phyloP scores from a whole-genome alignment of 2,113 vertebrate genomes.

The Okapia johnstoni region DNA sequence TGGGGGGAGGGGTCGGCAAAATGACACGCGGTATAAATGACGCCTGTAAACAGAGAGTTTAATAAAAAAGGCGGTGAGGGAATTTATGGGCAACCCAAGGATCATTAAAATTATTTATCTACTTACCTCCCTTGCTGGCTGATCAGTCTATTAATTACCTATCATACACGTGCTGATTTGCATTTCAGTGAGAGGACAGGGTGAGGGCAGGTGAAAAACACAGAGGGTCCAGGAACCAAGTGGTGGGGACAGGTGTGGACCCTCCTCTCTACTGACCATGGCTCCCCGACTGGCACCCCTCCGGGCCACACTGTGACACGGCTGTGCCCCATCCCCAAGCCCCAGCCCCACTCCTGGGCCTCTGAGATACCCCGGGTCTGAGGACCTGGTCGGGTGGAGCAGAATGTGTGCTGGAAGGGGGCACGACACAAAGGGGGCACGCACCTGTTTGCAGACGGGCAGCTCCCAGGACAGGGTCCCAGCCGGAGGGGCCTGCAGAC shows the following conservation, averaged over 20 bases:
- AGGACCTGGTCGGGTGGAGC: not conserved
- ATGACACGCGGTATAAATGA: constrained; percentile 76
- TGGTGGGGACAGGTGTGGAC: fast-evolving
- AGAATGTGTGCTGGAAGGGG: fast-evolving
- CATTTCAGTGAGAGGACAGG: constrained; percentile 55
- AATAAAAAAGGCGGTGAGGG: constrained; percentile 79
- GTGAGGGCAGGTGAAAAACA: not conserved
- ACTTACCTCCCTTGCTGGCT: constrained; percentile 79
- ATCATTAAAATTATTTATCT: constrained; percentile 86
- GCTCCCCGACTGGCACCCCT: fast-evolving
- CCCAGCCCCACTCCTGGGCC: not conserved
- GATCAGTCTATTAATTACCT: constrained; percentile 84
- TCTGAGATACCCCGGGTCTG: not conserved
- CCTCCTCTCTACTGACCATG: not conserved
- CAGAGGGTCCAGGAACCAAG: fast-evolving
- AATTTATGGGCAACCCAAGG: constrained; percentile 81
- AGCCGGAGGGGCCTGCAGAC: not conserved
- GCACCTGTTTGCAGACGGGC: constrained; percentile 23
- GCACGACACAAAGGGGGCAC: fast-evolving
- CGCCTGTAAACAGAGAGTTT: constrained; percentile 81
- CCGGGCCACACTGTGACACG: fast-evolving
- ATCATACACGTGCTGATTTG: constrained; percentile 74
- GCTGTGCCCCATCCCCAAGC: fast-evolving
- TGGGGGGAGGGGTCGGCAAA: constrained; percentile 57
- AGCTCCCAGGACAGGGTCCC: not conserved